Conservation (phyloP, 2,113 vertebrate genomes). For the Passer domesticus region DNA sequence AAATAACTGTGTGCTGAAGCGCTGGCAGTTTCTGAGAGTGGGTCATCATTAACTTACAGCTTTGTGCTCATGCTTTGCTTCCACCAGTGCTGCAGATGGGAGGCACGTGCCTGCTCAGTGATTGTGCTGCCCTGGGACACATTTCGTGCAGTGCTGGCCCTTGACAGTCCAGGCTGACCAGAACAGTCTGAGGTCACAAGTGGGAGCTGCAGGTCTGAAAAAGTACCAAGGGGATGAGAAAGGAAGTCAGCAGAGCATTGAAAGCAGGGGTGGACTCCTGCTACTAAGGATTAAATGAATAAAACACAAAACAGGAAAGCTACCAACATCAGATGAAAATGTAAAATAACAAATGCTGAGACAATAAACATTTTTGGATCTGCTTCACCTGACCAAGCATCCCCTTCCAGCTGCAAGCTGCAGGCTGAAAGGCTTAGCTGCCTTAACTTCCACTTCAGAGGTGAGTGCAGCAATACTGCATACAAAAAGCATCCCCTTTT, state of each 20-base stretch:
- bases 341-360: background rate
- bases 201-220: conserved; percentile 77
- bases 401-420: background rate
- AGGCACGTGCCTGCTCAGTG: background rate
- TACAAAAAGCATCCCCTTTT: background rate
- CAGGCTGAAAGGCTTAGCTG: background rate
- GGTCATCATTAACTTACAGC: conserved; percentile 52
- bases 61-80: background rate
- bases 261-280: background rate
- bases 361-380: background rate
- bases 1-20: background rate
- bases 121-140: background rate
- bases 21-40: background rate
- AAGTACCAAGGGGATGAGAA: background rate
- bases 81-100: background rate
- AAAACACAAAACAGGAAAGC: background rate
- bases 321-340: background rate
- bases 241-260: background rate
- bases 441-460: background rate
- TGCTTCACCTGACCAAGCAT: background rate
- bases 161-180: background rate
- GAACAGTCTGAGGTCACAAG: conserved; percentile 77
- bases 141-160: background rate
- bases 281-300: background rate
- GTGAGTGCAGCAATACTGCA: background rate